These are phyloP conservation scores for Halcyon smyrnensis DNA, from an alignment of 2,797 vertebrate genomes.

Conservation along the genomic window DNA sequence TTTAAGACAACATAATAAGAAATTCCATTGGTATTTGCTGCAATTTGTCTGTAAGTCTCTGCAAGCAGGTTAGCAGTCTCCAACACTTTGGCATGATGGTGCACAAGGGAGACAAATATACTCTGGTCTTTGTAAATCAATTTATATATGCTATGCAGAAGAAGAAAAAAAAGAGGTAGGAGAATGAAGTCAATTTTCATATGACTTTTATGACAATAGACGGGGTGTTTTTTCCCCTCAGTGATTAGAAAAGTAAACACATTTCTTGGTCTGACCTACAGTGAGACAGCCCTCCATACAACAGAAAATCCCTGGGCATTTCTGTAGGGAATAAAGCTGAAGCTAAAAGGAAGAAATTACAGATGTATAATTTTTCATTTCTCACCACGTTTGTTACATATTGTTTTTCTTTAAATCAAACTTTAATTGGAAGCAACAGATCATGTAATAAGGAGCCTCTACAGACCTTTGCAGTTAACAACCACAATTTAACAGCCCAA, in stretches of 20 bases:
- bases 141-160: not conserved
- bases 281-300: not conserved
- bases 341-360: not conserved
- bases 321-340: not conserved
- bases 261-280: not conserved
- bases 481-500: not conserved
- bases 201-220: not conserved
- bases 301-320: not conserved
- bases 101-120: not conserved
- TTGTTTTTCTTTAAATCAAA: not conserved
- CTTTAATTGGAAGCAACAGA: not conserved
- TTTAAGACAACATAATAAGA: not conserved
- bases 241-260: not conserved
- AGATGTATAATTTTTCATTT: not conserved
- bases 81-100: not conserved
- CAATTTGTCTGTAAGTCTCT: not conserved
- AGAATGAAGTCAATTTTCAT: not conserved
- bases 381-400: not conserved
- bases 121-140: not conserved
- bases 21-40: not conserved
- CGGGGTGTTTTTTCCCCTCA: fast-evolving
- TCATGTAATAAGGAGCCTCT: not conserved
- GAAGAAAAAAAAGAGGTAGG: not conserved
- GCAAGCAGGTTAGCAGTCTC: not conserved
- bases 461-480: not conserved